Base-by-base conservation (phyloP, 2,797 vertebrate genomes). In the Lates japonicus region DNA sequence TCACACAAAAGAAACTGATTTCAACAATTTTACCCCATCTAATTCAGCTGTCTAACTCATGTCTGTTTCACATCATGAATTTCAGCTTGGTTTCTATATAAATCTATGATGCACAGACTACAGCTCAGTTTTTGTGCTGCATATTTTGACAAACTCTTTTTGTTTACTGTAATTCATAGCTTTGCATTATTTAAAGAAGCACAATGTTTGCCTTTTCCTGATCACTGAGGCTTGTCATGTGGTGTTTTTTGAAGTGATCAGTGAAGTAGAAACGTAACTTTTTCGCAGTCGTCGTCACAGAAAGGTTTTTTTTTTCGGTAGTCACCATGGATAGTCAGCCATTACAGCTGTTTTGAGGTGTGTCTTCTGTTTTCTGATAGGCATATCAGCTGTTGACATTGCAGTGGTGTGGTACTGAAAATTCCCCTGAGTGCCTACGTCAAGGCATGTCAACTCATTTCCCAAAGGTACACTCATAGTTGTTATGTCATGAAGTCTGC, bases 301-400 rank as follows among this genome's bases (percentile, higher is more conserved):
- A 29, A 68, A 51, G 65, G 17, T 41, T 70, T 64, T 46, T 33
- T 49, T 57, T 72, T 76, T 39, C 29, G 1, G 19, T 12, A 13
- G 51, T 39, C 2, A 1, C 41, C 73, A 70, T 66, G 83, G 80
- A 68, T 72, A 55, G 51, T 55, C 17, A 61, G 37, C 67, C 73
- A 37, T 10, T 52, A 77, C 84, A 88, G 83, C 78, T 84, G 82
- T 82, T 85, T 44, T 6, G n/a, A 62, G 72, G 69, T 39, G 63
- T 22, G 25, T 52, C 67, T 75, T 29, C 25, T 33, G 4, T 37
- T 58, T 22, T 63, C 16, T 76, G 65, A 52, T 69, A 13, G 39
- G 42, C 39, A 1, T 4, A 74, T 74, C 85, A 68, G 83, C 78
- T 87, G 88, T 44, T 87, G 64, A 77, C 76, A 20, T 3, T 9